phyloP scores from a whole-genome alignment of 2,888 invertebrate species.

The Bellardia bayeri region DNA sequence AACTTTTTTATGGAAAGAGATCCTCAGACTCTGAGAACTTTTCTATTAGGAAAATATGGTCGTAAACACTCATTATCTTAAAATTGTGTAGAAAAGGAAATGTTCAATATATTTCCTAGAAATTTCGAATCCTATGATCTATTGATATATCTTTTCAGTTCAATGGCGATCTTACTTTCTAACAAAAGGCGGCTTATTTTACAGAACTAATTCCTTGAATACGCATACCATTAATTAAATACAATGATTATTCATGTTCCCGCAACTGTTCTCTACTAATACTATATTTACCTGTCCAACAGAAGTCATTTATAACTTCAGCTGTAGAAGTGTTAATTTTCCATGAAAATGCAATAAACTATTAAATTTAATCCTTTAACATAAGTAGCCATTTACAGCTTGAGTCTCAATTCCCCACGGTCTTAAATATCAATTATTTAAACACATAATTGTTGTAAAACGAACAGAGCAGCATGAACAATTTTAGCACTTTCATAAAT shows the following conservation, averaged over 20 bases:
- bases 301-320: neutral
- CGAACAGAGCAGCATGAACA: neutral
- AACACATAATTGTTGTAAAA: neutral
- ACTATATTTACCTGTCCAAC: neutral
- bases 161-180: too few relatives aligned
- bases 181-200: neutral
- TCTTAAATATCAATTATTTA: constrained; percentile 25
- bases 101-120: too few relatives aligned
- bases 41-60: too few relatives aligned
- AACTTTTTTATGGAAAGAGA: too few relatives aligned
- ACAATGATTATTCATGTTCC: neutral
- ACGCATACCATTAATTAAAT: neutral
- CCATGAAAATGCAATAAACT: constrained; percentile 8
- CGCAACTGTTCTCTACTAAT: neutral
- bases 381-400: neutral
- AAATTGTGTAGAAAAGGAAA: too few relatives aligned
- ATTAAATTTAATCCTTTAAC: constrained; percentile 43
- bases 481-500: constrained; percentile 61
- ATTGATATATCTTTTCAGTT: too few relatives aligned
- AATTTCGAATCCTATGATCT: too few relatives aligned
- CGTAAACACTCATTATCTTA: too few relatives aligned
- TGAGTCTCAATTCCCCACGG: neutral
- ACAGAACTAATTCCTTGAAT: neutral
- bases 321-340: constrained; percentile 14
- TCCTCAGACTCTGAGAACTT: too few relatives aligned